Evolutionary conservation across 2,888 invertebrate species (phyloP).

Genomic region (Metallyticus violacea): DNA sequence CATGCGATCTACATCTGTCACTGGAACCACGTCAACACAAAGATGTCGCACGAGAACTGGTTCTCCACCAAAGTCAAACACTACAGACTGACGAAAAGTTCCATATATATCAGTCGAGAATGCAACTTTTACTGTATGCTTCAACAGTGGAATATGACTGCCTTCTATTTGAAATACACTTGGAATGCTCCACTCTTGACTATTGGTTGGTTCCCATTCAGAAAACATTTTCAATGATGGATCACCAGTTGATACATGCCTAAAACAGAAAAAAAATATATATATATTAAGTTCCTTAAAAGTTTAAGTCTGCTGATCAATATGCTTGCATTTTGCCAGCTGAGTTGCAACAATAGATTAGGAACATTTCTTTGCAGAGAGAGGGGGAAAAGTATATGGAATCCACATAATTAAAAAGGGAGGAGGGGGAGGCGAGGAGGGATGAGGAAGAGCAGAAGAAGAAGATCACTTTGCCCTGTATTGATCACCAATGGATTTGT

Average conservation of each 20-base stretch:
- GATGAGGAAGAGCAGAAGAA: too few species aligned
- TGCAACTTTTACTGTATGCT: constrained; percentile 45
- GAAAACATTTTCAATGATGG: constrained; percentile 18
- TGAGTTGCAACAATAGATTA: too few species aligned
- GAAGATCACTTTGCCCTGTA: too few species aligned
- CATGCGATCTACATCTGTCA: constrained; percentile 61
- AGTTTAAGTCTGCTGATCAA: too few species aligned
- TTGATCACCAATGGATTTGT: too few species aligned
- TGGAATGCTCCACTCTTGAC: constrained; percentile 55
- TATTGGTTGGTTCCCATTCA: constrained; percentile 50
- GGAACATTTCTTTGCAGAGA: too few species aligned
- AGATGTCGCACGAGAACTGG: constrained; percentile 64
- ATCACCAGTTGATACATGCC: constrained; percentile 29
- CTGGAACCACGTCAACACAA: constrained; percentile 73
- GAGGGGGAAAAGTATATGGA: too few species aligned
- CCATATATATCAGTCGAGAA: constrained; percentile 72
- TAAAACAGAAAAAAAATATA: constrained; percentile 14
- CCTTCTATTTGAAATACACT: constrained; percentile 25
- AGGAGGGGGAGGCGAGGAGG: too few species aligned
- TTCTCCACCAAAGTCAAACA: constrained; percentile 69
- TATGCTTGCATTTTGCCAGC: too few species aligned
- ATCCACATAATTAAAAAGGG: too few species aligned
- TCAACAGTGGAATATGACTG: not conserved
- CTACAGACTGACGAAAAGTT: constrained; percentile 73
- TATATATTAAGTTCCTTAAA: not conserved